Percentiles rank a stretch among this genome's conserved stretches.
Evolutionary conservation across 2,888 invertebrate genomes (phyloP).

Genomic region (Taenaris catops): DNA sequence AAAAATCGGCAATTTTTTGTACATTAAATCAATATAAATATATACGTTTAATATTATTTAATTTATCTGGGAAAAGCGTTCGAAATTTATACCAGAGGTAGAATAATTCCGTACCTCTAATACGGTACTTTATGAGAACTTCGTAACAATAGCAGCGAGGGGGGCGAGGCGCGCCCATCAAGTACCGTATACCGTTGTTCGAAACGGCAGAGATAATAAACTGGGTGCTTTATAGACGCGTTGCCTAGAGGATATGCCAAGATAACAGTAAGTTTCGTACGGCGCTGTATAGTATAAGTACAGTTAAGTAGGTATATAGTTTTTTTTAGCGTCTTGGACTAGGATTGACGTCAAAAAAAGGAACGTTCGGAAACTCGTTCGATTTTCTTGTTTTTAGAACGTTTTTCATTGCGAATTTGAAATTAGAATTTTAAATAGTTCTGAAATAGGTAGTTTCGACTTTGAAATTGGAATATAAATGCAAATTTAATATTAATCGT

Average conservation of each 20-base stretch:
- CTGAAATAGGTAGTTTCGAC: neutral
- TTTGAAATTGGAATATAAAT: neutral
- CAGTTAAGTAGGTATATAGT: slow-evolving; percentile 41
- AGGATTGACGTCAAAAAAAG: slow-evolving; percentile 26
- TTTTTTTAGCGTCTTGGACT: slow-evolving; percentile 53
- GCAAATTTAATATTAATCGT: neutral
- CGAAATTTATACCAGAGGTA: slow-evolving; percentile 61
- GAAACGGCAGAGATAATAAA: slow-evolving; percentile 37
- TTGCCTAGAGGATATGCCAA: slow-evolving; percentile 80
- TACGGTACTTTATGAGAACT: slow-evolving; percentile 70
- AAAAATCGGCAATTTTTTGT: slow-evolving; percentile 63
- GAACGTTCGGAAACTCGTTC: slow-evolving; percentile 14
- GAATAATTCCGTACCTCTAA: slow-evolving; percentile 72
- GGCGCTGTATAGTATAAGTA: slow-evolving; percentile 63
- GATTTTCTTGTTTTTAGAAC: slow-evolving; percentile 6
- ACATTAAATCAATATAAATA: slow-evolving; percentile 35
- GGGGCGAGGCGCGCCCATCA: slow-evolving; percentile 69
- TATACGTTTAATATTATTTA: neutral
- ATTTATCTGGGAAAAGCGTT: slow-evolving; percentile 37
- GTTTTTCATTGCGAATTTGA: slow-evolving; percentile 1
- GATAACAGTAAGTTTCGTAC: slow-evolving; percentile 81
- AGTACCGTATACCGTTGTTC: slow-evolving; percentile 50
- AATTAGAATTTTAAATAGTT: slow-evolving; percentile 3
- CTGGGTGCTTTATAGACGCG: slow-evolving; percentile 62
- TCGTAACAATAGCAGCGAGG: slow-evolving; percentile 79